A percentile compares a stretch with the other conserved stretches of the same genome.
phyloP scores from a whole-genome alignment of 2,113 vertebrate species.

The Ancistrus triradiatus region DNA sequence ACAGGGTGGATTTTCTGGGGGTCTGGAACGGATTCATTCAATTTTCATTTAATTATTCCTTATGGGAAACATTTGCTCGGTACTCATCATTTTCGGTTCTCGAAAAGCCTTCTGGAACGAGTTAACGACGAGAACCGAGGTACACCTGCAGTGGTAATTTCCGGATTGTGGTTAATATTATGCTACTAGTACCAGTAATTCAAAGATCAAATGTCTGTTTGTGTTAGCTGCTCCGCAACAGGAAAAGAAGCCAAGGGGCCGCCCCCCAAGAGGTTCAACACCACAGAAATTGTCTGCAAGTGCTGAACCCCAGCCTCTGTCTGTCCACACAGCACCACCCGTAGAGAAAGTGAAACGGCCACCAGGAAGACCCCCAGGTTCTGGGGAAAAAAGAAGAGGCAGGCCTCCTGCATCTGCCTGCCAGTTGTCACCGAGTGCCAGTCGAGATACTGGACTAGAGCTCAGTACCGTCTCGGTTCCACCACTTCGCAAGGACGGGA shows the following conservation, averaged over 20 bases:
- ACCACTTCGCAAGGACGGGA: constrained; percentile 57
- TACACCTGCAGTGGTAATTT: too few species aligned
- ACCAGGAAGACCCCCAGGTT: constrained; percentile 71
- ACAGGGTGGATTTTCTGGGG: too few species aligned
- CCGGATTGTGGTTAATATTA: too few species aligned
- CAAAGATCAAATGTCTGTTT: too few species aligned
- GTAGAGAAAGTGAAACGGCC: constrained; percentile 83
- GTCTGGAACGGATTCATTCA: too few species aligned
- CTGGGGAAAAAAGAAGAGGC: constrained; percentile 86
- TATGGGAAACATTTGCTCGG: too few species aligned
- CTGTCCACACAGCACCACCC: constrained; percentile 61
- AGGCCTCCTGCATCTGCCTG: constrained; percentile 82
- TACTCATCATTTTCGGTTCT: too few species aligned
- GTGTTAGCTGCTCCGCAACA: constrained; percentile 50
- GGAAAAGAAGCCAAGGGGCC: constrained; percentile 74
- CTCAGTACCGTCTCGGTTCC: constrained; percentile 64
- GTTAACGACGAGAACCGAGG: too few species aligned
- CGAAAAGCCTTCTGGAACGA: too few species aligned
- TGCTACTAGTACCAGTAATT: too few species aligned
- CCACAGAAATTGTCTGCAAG: constrained; percentile 56
- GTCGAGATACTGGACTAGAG: constrained; percentile 59
- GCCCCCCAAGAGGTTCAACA: constrained; percentile 63
- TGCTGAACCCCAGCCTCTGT: constrained; percentile 47
- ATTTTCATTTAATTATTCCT: too few species aligned
- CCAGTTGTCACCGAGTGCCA: constrained; percentile 69